Evolutionary conservation across 2,888 invertebrate genomes (phyloP).

Genomic region (Odontocerum albicorne): DNA sequence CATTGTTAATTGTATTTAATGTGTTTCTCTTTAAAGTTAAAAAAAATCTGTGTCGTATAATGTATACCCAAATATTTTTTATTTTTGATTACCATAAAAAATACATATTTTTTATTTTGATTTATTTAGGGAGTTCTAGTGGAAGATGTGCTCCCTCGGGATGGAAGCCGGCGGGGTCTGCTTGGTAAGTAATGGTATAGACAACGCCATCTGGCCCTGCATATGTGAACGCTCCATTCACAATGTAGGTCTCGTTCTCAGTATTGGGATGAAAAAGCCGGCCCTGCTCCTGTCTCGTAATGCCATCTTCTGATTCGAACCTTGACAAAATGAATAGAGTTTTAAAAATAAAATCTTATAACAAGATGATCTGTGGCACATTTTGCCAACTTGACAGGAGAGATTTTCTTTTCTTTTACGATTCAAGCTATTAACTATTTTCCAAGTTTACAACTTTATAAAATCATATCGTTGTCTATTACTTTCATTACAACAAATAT

Average conservation of each 20-base stretch:
- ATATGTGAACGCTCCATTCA: conserved; percentile 55
- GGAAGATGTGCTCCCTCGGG: conserved; percentile 57
- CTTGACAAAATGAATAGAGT: too few species aligned
- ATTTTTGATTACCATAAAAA: too few species aligned
- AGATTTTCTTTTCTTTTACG: too few species aligned
- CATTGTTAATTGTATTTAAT: too few species aligned
- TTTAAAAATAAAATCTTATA: too few species aligned
- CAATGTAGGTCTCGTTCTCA: conserved; percentile 53
- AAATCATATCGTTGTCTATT: too few species aligned
- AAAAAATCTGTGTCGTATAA: not conserved
- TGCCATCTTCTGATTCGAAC: conserved; percentile 58
- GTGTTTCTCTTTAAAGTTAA: too few species aligned
- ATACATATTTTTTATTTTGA: not conserved
- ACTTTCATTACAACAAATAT: too few species aligned
- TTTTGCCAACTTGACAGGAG: too few species aligned
- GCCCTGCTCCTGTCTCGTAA: conserved; percentile 55
- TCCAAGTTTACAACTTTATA: too few species aligned
- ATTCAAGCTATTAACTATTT: too few species aligned
- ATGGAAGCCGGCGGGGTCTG: conserved; percentile 60
- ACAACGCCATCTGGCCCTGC: conserved; percentile 54
- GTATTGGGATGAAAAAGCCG: conserved; percentile 53
- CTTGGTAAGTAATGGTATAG: conserved; percentile 51
- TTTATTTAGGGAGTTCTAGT: conserved; percentile 11
- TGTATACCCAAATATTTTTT: not conserved
- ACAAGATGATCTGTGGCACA: too few species aligned